phyloP scores from a whole-genome alignment of 2,797 vertebrate species.

The Nasua narica region DNA sequence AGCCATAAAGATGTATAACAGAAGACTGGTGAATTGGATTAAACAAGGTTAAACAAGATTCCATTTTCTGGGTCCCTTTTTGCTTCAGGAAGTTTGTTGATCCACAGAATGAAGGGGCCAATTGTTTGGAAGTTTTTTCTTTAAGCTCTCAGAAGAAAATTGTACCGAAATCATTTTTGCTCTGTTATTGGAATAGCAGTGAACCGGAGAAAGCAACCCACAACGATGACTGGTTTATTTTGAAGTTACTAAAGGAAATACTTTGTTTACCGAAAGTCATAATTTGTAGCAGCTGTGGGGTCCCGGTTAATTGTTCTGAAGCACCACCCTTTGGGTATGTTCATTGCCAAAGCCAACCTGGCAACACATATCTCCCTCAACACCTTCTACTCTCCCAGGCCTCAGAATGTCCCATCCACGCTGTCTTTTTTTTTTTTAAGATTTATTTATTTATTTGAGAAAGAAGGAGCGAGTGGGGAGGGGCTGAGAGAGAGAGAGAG shows the following conservation, averaged over 20 bases:
- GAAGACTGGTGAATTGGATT: slow-evolving; percentile 76
- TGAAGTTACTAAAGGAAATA: slow-evolving; percentile 63
- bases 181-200: slow-evolving; percentile 53
- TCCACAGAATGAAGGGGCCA: slow-evolving; percentile 77
- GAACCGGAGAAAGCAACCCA: slow-evolving; percentile 29
- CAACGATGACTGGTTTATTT: slow-evolving; percentile 56
- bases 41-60: slow-evolving; percentile 79
- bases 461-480: neutral
- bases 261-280: neutral
- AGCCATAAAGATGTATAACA: slow-evolving; percentile 75
- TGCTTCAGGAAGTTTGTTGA: slow-evolving; percentile 71
- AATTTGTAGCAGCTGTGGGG: neutral
- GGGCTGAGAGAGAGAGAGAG: neutral
- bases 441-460: neutral
- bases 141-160: slow-evolving; percentile 74
- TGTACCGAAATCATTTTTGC: slow-evolving; percentile 62
- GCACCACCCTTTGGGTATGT: no score
- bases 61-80: slow-evolving; percentile 78
- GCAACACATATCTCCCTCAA: neutral
- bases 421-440: neutral
- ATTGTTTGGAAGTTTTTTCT: slow-evolving; percentile 74
- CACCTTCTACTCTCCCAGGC: neutral
- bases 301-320: neutral
- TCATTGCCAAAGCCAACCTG: neutral
- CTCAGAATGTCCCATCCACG: neutral